A percentile compares a stretch with the other conserved stretches of the same genome.
Evolutionary conservation across 35 echinoderm and acorn worm genomes (phyloP).

Genomic region (Apostichopus californicus): DNA sequence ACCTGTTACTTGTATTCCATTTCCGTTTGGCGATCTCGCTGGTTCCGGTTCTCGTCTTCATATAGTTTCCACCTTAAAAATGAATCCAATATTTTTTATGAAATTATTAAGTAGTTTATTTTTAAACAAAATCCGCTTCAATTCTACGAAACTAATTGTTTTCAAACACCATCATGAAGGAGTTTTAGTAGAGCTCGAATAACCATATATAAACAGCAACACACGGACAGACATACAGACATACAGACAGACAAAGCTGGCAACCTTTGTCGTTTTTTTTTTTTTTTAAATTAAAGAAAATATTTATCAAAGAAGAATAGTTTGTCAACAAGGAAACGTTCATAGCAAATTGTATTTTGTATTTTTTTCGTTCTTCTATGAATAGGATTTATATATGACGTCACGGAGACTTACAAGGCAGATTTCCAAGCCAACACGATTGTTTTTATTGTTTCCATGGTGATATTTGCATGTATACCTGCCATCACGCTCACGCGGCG

Average conservation of each 20-base stretch:
- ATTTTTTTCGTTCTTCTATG: constrained; percentile 10
- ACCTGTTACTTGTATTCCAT: too few species aligned
- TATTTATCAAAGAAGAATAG: not conserved
- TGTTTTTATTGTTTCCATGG: constrained; percentile 77
- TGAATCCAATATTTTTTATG: too few species aligned
- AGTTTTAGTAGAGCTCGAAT: too few species aligned
- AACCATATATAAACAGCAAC: too few species aligned
- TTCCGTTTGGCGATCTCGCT: too few species aligned
- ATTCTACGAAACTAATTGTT: not conserved
- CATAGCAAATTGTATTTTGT: not conserved
- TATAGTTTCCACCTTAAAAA: too few species aligned
- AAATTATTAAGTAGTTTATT: not conserved
- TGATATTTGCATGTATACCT: constrained; percentile 73
- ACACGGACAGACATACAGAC: too few species aligned
- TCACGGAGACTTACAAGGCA: constrained; percentile 68
- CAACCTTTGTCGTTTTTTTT: too few species aligned
- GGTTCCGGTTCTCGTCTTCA: too few species aligned
- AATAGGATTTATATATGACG: constrained; percentile 82
- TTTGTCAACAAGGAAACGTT: not conserved
- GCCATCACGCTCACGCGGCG: constrained; percentile 53
- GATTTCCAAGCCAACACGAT: constrained; percentile 89
- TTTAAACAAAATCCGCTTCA: not conserved
- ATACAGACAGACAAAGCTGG: too few species aligned
- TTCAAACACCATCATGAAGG: too few species aligned
- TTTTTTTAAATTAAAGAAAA: not conserved